Conservation (phyloP, 2,113 vertebrate genomes). For the Dermatemys mawii region DNA sequence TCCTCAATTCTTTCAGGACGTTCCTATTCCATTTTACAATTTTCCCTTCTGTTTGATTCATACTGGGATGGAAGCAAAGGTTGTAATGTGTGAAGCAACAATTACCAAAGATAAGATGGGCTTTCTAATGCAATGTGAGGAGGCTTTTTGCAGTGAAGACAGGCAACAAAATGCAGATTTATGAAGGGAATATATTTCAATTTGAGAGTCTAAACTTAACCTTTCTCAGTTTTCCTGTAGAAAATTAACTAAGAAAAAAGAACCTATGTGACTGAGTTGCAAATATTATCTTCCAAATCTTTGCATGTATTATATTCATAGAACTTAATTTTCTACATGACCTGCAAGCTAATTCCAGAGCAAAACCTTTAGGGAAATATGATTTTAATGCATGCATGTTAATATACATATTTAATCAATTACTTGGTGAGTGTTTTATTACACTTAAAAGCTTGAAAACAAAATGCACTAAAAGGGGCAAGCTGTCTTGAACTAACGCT, state of each 20-base stretch:
- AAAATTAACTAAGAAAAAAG: slow-evolving; percentile 14
- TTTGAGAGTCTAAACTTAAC: not conserved
- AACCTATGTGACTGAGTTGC: slow-evolving; percentile 32
- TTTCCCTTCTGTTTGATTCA: not conserved
- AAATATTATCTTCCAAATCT: slow-evolving; percentile 50
- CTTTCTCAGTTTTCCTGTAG: not conserved
- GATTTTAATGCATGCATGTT: slow-evolving; percentile 40
- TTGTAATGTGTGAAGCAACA: not conserved
- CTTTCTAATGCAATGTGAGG: not conserved
- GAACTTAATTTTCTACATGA: slow-evolving; percentile 58
- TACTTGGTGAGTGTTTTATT: slow-evolving; percentile 52
- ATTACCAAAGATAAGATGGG: not conserved
- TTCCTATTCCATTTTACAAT: not conserved
- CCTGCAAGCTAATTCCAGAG: slow-evolving; percentile 54
- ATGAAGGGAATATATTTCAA: not conserved
- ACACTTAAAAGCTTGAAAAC: slow-evolving; percentile 50
- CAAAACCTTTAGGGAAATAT: slow-evolving; percentile 47
- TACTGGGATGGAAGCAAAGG: not conserved
- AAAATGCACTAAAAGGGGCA: slow-evolving; percentile 46
- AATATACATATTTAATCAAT: slow-evolving; percentile 70
- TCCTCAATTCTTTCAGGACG: fast-evolving
- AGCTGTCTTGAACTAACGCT: slow-evolving; percentile 43
- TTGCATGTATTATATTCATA: slow-evolving; percentile 48
- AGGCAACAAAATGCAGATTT: slow-evolving; percentile 14
- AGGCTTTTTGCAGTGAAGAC: not conserved